Base-by-base conservation (phyloP, 2,888 invertebrate species). In the Hydrotaea cyrtoneurina region DNA sequence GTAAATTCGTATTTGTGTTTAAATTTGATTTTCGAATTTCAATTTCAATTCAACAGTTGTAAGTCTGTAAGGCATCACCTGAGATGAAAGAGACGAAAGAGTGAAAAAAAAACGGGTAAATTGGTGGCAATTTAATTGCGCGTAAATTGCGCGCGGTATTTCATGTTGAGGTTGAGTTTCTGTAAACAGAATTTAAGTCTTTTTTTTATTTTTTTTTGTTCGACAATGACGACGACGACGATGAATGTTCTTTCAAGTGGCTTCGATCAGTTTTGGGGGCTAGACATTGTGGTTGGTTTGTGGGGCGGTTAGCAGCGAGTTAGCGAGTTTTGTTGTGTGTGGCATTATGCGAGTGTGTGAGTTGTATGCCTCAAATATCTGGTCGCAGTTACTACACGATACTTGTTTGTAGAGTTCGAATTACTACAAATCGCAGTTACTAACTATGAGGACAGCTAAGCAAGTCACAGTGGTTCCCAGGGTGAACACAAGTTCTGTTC, bases 11-110 rank as follows among this genome's bases (percentile, higher is more conserved):
- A 23, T 59, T n/a, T n/a, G n/a, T n/a, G n/a, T n/a, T n/a, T n/a
- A n/a, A n/a, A n/a, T n/a, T 23, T 59, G 59, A 59, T 59, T 59
- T 59, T 59, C 50, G 59, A 59, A 59, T 59, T 59, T 31, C 31
- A 15, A 26, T 59, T 59, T 59, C 26, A 26, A 26, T 59, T 4
- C 31, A 31, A 31, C 31, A 31, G 31, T 4, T 7, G 31, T 31
- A 31, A 31, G n/a, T n/a, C n/a, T n/a, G n/a, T n/a, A n/a, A 50
- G 7, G n/a, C 13, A 13, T 50, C n/a, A 13, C 13, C 13, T 50
- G 50, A n/a, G 15, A n/a, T n/a, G n/a, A n/a, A n/a, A n/a, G n/a
- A 50, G 50, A 15, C 13, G 3, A 55, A 55, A 21, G 50, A 15
- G 13, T 8, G 17, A 53, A 10, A 53, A 55, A 21, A 55, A 55